Evolutionary conservation across 2,113 vertebrate genomes (phyloP), one percentile per base, ranked within the genome.

Genomic region (Aspiorhynchus laticeps): DNA sequence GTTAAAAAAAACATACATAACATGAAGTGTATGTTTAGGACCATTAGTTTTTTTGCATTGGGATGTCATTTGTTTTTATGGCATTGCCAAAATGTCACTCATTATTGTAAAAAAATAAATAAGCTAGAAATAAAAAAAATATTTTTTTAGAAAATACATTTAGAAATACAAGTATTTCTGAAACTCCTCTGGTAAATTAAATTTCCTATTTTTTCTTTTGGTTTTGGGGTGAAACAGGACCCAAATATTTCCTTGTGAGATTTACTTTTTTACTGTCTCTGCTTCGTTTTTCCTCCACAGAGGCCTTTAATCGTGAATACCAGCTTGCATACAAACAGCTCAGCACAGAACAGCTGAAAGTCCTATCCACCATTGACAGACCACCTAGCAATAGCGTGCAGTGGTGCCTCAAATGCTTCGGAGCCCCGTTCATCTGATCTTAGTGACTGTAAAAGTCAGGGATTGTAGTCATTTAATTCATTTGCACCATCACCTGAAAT

Each of bases 301-400:
- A 99, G 96, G 97, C 97, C 87, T 99, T 98, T 89, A 97, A 99
- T 91, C 95, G 95, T 24, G 97, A 99, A 92, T 99, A 98, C 93
- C 95, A 92, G 84, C 59, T 92, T 89, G 97, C 97, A 84, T 97
- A 96, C 88, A 93, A 96, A 24, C 91, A 92, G 81, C 94, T 99
- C 53, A 95, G 96, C 31, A 21, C 92, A 0, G 97, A 98, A 73
- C 93, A 96, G 89, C 94, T 96, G 86, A 95, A 96, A 87, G 95
- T 94, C 86, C 90, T 98, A 92, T 93, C 96, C 88, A 92, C 91
- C 88, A 97, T 98, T 24, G 98, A 99, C 89, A 87, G 56, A 1
- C 96, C 97, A 4, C 98, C 97, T 85, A 95, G 90, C 93, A 87
- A 86, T 90, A 97, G 89, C 7, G 89, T 96, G 51, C 96, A 97